phyloP scores from a whole-genome alignment of 2,888 invertebrate genomes.

The Sesia apiformis region DNA sequence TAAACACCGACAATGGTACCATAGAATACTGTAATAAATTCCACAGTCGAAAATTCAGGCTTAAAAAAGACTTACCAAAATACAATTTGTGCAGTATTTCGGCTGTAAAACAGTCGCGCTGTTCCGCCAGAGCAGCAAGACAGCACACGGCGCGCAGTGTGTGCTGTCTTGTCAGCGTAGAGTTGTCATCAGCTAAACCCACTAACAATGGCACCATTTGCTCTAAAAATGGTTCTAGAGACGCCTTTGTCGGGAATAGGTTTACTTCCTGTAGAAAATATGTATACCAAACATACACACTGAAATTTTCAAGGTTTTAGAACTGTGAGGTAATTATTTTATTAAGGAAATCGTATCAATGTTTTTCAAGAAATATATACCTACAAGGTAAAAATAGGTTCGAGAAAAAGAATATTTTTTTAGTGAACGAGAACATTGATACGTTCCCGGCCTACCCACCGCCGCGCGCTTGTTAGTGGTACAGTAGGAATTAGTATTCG shows the following conservation, averaged over 20 bases:
- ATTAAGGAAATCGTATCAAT: neutral
- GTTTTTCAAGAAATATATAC: neutral
- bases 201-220: slow-evolving; percentile 74
- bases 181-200: slow-evolving; percentile 78
- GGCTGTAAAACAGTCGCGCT: slow-evolving; percentile 43
- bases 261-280: slow-evolving; percentile 39
- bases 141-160: slow-evolving; percentile 72
- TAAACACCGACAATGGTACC: no score
- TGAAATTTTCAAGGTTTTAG: neutral
- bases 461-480: no score
- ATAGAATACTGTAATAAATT: no score
- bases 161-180: slow-evolving; percentile 75
- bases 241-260: slow-evolving; percentile 60
- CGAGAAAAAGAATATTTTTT: neutral
- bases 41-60: no score
- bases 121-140: slow-evolving; percentile 47
- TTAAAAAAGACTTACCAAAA: slow-evolving; percentile 56
- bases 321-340: neutral
- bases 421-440: no score
- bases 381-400: no score
- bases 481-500: no score
- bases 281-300: neutral
- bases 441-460: no score
- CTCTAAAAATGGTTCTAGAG: slow-evolving; percentile 56
- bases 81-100: slow-evolving; percentile 77